A percentile compares a stretch with the other conserved stretches of the same genome.
Evolutionary conservation across 2,113 vertebrate genomes (phyloP).

Genomic region (Mustela nigripes): DNA sequence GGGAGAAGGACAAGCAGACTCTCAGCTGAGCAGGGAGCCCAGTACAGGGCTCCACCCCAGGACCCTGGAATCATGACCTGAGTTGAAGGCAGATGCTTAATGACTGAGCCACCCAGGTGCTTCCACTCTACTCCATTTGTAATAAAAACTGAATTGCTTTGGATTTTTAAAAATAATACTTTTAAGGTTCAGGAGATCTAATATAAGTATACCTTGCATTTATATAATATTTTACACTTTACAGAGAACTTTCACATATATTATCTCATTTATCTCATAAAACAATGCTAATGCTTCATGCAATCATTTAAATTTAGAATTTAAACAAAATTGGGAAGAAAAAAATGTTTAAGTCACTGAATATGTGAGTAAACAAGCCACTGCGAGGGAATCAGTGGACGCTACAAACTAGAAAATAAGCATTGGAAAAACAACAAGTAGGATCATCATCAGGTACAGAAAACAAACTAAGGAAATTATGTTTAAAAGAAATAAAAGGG

Average conservation of each 20-base stretch:
- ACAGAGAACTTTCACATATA: neutral
- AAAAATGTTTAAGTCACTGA: neutral
- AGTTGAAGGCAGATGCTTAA: neutral
- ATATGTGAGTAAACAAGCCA: neutral
- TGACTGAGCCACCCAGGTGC: neutral
- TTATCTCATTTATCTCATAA: slow-evolving; percentile 34
- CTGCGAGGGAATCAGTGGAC: neutral
- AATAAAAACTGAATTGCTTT: neutral
- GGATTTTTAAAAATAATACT: neutral
- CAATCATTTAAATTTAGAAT: slow-evolving; percentile 8
- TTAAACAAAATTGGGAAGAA: neutral
- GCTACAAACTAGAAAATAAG: neutral
- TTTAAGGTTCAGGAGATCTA: neutral
- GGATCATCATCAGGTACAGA: neutral
- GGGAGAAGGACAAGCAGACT: neutral
- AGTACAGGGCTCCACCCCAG: neutral
- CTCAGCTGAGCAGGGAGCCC: neutral
- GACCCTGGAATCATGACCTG: neutral
- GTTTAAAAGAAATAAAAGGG: neutral
- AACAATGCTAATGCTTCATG: slow-evolving; percentile 6
- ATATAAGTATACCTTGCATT: neutral
- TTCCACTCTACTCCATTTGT: neutral
- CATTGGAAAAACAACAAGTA: neutral
- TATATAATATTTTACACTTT: neutral
- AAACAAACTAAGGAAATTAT: neutral